Percentiles rank a stretch among this genome's conserved stretches.
Evolutionary conservation across 2,113 vertebrate species (phyloP).

Genomic region (Mustela nigripes): DNA sequence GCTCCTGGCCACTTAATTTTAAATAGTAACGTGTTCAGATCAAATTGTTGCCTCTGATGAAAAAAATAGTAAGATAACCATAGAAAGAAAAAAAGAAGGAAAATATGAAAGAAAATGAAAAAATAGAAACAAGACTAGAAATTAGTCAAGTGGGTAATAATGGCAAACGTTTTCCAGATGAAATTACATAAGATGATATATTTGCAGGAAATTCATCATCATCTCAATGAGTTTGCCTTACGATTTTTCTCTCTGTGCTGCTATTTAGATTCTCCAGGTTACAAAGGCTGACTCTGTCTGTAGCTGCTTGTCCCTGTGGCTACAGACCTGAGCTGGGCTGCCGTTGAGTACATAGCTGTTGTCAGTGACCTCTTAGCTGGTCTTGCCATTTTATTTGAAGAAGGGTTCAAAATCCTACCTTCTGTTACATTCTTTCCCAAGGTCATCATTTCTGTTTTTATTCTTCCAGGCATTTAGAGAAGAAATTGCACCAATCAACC

Average conservation of each 20-base stretch:
- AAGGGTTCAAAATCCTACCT: background rate
- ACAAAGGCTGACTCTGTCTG: background rate
- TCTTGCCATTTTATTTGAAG: background rate
- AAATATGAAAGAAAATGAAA: conserved; percentile 7
- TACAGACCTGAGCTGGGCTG: background rate
- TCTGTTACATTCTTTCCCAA: conserved; percentile 35
- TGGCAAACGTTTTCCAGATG: background rate
- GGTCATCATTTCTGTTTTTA: conserved; percentile 1
- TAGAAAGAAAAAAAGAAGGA: background rate
- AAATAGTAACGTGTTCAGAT: conserved; percentile 12
- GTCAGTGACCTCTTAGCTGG: background rate
- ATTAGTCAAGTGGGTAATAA: background rate
- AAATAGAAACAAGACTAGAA: background rate
- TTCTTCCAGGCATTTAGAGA: conserved; percentile 93
- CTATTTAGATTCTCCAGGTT: background rate
- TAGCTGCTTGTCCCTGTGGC: no score
- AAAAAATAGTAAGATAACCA: background rate
- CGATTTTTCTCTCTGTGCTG: background rate
- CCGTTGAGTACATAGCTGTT: background rate
- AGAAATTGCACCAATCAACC: conserved; percentile 93
- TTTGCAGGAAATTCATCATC: background rate
- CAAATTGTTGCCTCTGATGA: background rate
- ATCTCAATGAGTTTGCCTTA: background rate
- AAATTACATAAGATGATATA: background rate
- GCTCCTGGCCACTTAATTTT: background rate